These are phyloP conservation scores for Limosa lapponica DNA, from an alignment of 2,797 vertebrate genomes.

Conservation along the genomic window DNA sequence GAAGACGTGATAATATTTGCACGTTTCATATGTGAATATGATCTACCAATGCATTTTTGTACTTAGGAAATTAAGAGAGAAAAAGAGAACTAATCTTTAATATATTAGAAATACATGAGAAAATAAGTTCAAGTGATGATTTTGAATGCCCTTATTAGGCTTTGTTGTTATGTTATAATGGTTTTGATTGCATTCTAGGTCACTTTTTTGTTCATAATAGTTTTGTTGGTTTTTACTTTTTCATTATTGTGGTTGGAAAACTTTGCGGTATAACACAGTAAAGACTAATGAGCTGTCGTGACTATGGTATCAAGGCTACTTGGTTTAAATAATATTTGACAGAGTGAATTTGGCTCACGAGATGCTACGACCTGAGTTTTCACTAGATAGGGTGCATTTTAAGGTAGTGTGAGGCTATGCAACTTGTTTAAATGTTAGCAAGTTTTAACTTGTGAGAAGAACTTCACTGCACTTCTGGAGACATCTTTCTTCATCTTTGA, in stretches of 20 bases:
- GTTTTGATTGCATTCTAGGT: neutral
- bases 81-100: neutral
- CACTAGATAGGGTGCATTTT: neutral
- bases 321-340: neutral
- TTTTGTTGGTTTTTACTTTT: neutral
- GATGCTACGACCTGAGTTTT: neutral
- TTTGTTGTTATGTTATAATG: neutral
- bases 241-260: neutral
- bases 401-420: neutral
- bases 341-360: neutral
- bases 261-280: neutral
- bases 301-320: neutral
- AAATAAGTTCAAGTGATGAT: neutral
- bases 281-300: neutral
- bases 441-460: neutral
- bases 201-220: neutral
- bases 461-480: neutral
- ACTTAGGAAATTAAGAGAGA: neutral
- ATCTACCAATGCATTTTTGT: neutral
- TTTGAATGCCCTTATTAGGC: neutral
- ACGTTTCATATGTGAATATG: fast-evolving
- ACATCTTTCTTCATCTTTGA: neutral
- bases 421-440: neutral
- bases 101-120: neutral
- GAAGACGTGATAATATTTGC: neutral